Percentiles rank a stretch among this genome's conserved stretches.
Conservation (phyloP, 2,797 vertebrate genomes). For the Passerculus sandwichensis region DNA sequence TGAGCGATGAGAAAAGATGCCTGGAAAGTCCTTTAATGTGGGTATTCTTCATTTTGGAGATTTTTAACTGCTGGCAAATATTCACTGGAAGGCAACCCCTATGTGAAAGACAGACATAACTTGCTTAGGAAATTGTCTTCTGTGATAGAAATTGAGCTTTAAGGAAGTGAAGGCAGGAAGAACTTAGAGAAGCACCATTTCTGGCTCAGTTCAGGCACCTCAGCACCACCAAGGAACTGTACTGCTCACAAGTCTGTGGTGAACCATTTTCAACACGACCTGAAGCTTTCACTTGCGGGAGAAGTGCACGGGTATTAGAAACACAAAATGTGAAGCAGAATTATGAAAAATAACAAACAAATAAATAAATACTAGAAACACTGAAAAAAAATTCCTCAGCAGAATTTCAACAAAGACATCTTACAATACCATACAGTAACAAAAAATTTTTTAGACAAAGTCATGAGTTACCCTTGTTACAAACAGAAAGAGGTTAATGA, state of each 20-base stretch:
- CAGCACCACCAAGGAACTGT: neutral
- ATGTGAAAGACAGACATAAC: neutral
- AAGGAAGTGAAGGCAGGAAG: neutral
- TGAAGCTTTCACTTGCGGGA: neutral
- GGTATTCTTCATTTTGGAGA: neutral
- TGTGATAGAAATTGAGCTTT: neutral
- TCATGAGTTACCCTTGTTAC: rapidly evolving
- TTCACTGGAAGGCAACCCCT: neutral
- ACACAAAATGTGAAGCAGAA: neutral
- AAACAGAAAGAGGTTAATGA: neutral
- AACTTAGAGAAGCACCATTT: neutral
- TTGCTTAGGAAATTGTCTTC: neutral
- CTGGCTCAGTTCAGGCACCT: neutral
- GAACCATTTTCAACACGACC: neutral
- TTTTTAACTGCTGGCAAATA: neutral
- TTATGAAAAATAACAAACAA: neutral
- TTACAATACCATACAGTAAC: neutral
- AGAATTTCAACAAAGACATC: neutral
- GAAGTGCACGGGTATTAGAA: neutral
- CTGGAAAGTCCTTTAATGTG: neutral
- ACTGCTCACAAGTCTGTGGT: neutral
- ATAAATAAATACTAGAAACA: neutral
- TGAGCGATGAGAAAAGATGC: neutral
- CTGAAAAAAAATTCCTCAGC: rapidly evolving
- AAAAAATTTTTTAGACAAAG: neutral